Conservation (phyloP, 2,888 invertebrate genomes). For the Germaria angustata region DNA sequence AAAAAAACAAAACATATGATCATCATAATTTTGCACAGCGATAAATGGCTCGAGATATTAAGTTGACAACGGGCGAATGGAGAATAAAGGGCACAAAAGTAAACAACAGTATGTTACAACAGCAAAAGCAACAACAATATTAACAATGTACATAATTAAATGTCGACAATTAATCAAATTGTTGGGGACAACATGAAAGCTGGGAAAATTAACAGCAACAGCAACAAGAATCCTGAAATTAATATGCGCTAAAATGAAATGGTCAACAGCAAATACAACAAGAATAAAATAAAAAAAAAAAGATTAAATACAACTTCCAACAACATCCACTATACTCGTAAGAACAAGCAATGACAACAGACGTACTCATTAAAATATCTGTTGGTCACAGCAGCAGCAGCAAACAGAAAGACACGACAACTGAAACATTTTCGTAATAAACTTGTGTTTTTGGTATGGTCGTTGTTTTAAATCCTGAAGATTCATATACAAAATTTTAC, state of each 20-base stretch:
- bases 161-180: conserved; percentile 80
- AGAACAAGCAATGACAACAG: conserved; percentile 56
- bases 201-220: conserved; percentile 61
- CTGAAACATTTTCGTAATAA: conserved; percentile 51
- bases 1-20: conserved; percentile 49
- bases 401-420: conserved; percentile 53
- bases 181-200: conserved; percentile 71
- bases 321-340: conserved; percentile 22
- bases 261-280: conserved; percentile 56
- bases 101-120: conserved; percentile 25
- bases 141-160: conserved; percentile 77
- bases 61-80: conserved; percentile 70
- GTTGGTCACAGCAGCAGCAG: conserved; percentile 50
- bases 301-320: conserved; percentile 16
- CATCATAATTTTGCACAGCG: conserved; percentile 78
- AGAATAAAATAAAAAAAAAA: conserved; percentile 64
- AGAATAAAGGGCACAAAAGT: conserved; percentile 68
- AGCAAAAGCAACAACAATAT: conserved; percentile 11
- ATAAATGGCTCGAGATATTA: conserved; percentile 78
- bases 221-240: conserved; percentile 66
- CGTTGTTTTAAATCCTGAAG: conserved; percentile 8
- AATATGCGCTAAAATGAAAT: conserved; percentile 69
- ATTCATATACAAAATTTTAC: neutral
- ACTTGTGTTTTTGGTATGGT: conserved; percentile 8
- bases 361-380: conserved; percentile 69